Conservation (phyloP, 2,797 vertebrate genomes). For the Anniella stebbinsi region DNA sequence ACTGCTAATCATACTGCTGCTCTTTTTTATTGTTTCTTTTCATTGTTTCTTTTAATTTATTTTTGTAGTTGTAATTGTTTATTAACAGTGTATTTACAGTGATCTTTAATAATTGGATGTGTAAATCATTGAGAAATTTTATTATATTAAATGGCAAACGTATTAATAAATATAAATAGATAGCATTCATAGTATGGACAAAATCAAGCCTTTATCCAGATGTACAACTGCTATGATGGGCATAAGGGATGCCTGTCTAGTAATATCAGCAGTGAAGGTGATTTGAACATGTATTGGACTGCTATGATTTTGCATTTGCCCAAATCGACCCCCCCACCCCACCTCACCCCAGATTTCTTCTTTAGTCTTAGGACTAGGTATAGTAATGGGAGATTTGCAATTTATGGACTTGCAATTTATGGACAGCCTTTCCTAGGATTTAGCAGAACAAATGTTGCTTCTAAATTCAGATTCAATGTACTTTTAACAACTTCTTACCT, state of each 20-base stretch:
- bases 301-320: background rate
- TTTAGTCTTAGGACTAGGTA: background rate
- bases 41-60: too few relatives aligned
- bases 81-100: too few relatives aligned
- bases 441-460: background rate
- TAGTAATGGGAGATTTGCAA: background rate
- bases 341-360: background rate
- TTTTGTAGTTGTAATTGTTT: too few relatives aligned
- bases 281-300: background rate
- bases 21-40: too few relatives aligned
- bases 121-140: too few relatives aligned
- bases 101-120: too few relatives aligned
- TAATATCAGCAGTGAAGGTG: background rate
- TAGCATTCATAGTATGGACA: background rate
- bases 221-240: background rate
- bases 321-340: too few relatives aligned
- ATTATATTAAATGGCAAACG: too few relatives aligned
- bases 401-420: background rate
- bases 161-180: background rate
- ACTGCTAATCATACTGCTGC: too few relatives aligned
- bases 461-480: background rate
- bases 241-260: background rate
- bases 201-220: background rate
- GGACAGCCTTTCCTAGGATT: constrained; percentile 3
- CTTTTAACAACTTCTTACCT: background rate